Conservation (phyloP, 37 sponge, comb jelly and placozoan species). For the Hexactinellida sp. region DNA sequence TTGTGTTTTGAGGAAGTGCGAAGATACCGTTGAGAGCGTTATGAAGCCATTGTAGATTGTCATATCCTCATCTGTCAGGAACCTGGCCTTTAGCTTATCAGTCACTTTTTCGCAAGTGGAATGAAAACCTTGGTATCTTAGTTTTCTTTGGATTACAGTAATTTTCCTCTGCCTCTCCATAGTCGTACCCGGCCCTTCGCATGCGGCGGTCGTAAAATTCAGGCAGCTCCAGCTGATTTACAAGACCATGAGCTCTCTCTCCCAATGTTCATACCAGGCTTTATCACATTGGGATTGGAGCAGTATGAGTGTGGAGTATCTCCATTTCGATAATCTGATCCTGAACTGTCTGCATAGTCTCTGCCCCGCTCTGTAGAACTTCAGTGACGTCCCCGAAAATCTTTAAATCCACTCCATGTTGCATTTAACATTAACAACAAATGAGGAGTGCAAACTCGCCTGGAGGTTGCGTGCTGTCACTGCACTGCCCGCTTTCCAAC, state of each 20-base stretch:
- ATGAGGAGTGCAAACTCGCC: not conserved
- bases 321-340: not conserved
- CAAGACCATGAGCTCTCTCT: not conserved
- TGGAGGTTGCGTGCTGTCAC: not conserved
- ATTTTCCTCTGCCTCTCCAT: not conserved
- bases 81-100: not conserved
- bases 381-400: not conserved
- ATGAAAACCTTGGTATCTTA: not conserved
- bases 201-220: not conserved
- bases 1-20: not conserved
- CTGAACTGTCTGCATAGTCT: not conserved
- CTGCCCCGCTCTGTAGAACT: not conserved
- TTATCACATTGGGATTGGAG: not conserved
- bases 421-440: not conserved
- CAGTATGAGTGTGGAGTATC: not conserved
- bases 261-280: not conserved
- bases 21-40: not conserved
- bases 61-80: not conserved
- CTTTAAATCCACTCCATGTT: not conserved
- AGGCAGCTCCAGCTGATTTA: not conserved
- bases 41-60: too few species aligned
- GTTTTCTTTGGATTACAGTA: not conserved
- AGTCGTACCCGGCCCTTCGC: not conserved
- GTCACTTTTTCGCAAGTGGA: not conserved
- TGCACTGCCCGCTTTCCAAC: not conserved